phyloP scores from a whole-genome alignment of 2,888 invertebrate species.

The Marasmarcha lunaedactyla region DNA sequence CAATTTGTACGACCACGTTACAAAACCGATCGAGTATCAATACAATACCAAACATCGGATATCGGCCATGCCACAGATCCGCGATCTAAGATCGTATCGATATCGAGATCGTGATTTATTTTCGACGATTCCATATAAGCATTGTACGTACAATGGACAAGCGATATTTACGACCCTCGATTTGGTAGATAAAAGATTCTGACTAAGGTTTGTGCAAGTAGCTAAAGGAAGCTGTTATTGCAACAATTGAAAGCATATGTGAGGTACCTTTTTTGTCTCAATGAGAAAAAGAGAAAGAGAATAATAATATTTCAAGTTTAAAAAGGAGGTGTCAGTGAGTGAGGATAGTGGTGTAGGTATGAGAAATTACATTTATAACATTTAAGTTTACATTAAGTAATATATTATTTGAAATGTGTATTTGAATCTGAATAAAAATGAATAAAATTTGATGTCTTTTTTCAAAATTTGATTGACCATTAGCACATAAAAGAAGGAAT shows the following conservation, averaged over 20 bases:
- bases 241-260: not conserved
- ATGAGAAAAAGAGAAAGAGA: too few species aligned
- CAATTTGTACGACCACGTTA: constrained; percentile 41
- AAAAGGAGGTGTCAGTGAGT: too few species aligned
- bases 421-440: too few species aligned
- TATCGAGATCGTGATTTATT: constrained; percentile 67
- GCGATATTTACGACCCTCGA: constrained; percentile 63
- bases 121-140: constrained; percentile 64
- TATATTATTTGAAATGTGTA: too few species aligned
- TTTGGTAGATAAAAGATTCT: constrained; percentile 61
- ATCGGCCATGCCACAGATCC: constrained; percentile 23
- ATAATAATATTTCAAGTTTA: too few species aligned
- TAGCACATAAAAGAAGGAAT: too few species aligned
- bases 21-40: not conserved
- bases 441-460: too few species aligned
- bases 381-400: too few species aligned
- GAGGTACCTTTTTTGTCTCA: too few species aligned
- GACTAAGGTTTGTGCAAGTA: constrained; percentile 12
- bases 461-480: too few species aligned
- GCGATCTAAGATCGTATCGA: constrained; percentile 51
- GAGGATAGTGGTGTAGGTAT: too few species aligned
- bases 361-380: too few species aligned
- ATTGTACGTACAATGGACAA: constrained; percentile 56
- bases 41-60: not conserved
- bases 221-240: constrained; percentile 13